These are phyloP conservation scores for Mesorhabditis spiculigera DNA, from an alignment of 2,888 invertebrate species.

Conservation along the genomic window DNA sequence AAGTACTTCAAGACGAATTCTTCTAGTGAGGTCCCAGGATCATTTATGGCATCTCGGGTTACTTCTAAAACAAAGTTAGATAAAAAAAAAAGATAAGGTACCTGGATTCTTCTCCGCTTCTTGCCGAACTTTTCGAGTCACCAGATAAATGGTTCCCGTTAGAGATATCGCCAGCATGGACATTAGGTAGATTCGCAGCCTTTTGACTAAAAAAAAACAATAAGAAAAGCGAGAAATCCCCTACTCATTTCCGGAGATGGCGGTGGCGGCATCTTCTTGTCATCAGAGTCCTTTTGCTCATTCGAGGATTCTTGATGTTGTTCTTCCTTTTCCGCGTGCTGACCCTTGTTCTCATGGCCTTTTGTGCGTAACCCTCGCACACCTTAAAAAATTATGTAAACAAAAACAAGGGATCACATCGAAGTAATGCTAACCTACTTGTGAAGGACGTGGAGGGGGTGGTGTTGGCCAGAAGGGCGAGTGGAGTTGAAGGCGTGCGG, in stretches of 20 bases:
- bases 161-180: conserved; percentile 31
- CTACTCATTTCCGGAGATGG: not conserved
- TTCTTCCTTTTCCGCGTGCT: no score
- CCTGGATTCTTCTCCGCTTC: conserved; percentile 23
- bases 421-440: no score
- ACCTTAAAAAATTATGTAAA: no score
- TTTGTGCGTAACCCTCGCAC: no score
- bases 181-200: conserved; percentile 32
- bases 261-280: not conserved
- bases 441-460: no score
- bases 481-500: no score
- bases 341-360: no score
- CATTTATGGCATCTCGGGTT: not conserved
- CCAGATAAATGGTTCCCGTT: conserved; percentile 26
- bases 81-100: conserved; percentile 23
- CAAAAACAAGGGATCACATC: no score
- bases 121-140: conserved; percentile 29
- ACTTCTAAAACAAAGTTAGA: conserved; percentile 15
- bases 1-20: conserved; percentile 31
- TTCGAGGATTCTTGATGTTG: no score
- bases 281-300: no score
- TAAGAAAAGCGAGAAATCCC: not conserved
- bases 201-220: conserved; percentile 22
- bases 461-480: no score
- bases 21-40: conserved; percentile 26